Base-by-base conservation (phyloP, 1,140 invertebrate species). In the Drosophila arawakana region DNA sequence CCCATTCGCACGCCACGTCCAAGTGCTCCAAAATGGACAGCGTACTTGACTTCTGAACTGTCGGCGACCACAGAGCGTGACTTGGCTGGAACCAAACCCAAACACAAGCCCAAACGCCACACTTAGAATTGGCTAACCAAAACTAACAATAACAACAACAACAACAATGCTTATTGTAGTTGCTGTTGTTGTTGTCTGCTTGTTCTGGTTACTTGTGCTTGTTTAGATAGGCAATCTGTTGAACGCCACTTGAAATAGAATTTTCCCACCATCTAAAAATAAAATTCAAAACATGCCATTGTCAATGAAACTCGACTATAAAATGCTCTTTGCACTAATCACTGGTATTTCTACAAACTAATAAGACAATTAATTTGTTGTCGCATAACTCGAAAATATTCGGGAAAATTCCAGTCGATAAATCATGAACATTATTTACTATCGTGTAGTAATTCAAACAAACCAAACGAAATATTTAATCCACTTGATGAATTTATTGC, bases 211-310 rank as follows among this genome's bases (percentile, higher is more conserved):
- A 77, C 59, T 75, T 70, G 76, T 75, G 73, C 81, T 80, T 82
- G 82, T 74, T 76, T 70, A 86, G 82, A 86, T 86, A 86, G 83
- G 67, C 75, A 76, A 89, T 88, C 83, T 83, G 72, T 70, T 73
- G 83, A 78, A 77, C 76, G 67, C 62, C 50, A 76, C 78, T 88
- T 76, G 70, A 89, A 88, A 88, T 90, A 89, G 84, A 84, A 88
- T 90, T 88, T 89, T 89, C 84, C 84, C 84, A 88, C 83, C 81
- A 89, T 77, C 80, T 86, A 82, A 80, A 88, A 89, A 88, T 89
- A 88, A 74, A 83, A 65, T 43, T 15, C 39, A 55, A 30, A 30
- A 52, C 71, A 68, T 68, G 71, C 57, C 71, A 73, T 47, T 68
- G 25, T 43, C 46, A 59, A 60, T 30, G 43, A 1, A 18, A 13